Evolutionary conservation across 2,888 invertebrate species (phyloP), one percentile per base, ranked within the genome.

Genomic region (Petrophora chlorosata): DNA sequence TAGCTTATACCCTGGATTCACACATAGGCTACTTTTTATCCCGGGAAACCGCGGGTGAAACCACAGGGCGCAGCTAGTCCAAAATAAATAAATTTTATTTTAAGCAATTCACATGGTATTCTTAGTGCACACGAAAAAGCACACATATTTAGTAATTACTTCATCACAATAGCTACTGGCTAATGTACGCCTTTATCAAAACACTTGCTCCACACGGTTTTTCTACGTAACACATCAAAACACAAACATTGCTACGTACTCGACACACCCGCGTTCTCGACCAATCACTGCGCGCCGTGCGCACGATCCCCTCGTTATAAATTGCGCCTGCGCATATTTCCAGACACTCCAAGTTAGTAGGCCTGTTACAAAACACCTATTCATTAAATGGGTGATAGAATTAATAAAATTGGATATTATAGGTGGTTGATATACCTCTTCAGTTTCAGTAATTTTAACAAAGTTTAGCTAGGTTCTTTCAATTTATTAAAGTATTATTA

Each of bases 361-460:
- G 65, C 63, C 50, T 30, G 53, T 48, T 42, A 51, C 36, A 32
- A 41, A 34, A 55, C 36, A 44, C 50, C 52, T 64, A 58, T 47
- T 61, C 50, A 80, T 85, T 88, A 88, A 90, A 90, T 90, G 90
- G 90, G 88, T 85, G 77, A 82, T 76, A 88, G 75, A 82, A 73
- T 84, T 64, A 84, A 81, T 61, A 73, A 75, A 71, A 85, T 82
- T 53, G 82, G 76, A 73, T 85, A 80, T 62, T 85, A 87, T 84
- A 75, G 85, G 85, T 80, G 91, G 92, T 70, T 92, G 72, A 86
- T 92, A 84, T 82, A 89, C 72, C 63, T 91, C 64, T 85, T 88
- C 73, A 83, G 91, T 72, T 87, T 92, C 81, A 87, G 92, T 87
- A 84, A 91, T 91, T 79, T 81, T 17, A 79, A 82, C 61, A 70